Evolutionary conservation across 1,140 invertebrate species (phyloP), one percentile per base, ranked within the genome.

Genomic region (Dolichoris vasculosae): DNA sequence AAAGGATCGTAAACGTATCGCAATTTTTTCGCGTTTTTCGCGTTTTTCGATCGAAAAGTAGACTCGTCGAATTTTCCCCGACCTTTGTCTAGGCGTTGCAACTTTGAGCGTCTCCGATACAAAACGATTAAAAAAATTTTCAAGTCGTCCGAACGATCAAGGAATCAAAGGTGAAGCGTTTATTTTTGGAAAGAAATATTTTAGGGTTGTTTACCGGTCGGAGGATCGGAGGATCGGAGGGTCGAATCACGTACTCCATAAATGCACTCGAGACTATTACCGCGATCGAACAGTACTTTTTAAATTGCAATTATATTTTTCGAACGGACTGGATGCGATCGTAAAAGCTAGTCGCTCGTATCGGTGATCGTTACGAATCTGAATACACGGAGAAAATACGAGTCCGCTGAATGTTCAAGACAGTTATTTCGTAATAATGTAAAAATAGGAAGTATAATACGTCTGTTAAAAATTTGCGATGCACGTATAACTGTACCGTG

Each of bases 351-450:
- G 0, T n/a, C 8, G 9, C 20, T 17, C 4, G 26, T 71, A 71
- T 40, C 2, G 6, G 15, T 20, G 38, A 43, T 43, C 2, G n/a
- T 73, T 73, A 23, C 40, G 20, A 43, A 73, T 43, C 2, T 73
- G 43, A 73, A 73, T 35, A 17, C 40, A 15, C 35, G 11, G 6
- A 38, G 13, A 38, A 69, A 69, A 7, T 26, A 23, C 23, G 11
- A 43, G 26, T n/a, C 0, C 20, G 23, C 3, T 43, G 38, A n/a
- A 40, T n/a, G 7, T 7, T 43, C 20, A 43, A 73, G 69, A 26
- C 69, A n/a, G 38, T 40, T 43, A 73, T 43, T 73, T 73, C 69
- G 38, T 73, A 73, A 73, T 73, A 67, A 67, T 43, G 26, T 17
- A 73, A 73, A 73, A 73, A 73, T 73, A 43, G 69, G 7, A n/a